phyloP scores from a whole-genome alignment of 2,888 invertebrate genomes.

The Sepioteuthis lessoniana region DNA sequence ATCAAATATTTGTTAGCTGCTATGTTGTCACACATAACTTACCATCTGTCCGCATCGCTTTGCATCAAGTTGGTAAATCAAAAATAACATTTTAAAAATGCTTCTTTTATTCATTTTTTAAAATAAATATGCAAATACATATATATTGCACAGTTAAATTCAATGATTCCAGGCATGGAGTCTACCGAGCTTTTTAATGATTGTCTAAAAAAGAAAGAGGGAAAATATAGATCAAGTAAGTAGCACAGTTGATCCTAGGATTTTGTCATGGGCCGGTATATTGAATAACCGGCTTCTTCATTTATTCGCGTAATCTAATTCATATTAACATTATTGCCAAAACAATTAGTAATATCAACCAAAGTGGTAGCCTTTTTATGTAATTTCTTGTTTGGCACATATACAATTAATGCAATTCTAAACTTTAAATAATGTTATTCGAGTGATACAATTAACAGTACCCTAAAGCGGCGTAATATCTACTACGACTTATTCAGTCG shows the following conservation, averaged over 20 bases:
- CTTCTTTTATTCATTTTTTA: no score
- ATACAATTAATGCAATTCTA: no score
- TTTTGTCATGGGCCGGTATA: not conserved
- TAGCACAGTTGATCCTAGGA: not conserved
- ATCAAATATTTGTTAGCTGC: not conserved
- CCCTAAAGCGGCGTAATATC: no score
- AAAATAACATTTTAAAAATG: not conserved
- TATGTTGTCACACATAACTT: not conserved
- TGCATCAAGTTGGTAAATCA: conserved; percentile 1
- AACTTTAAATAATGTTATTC: not conserved
- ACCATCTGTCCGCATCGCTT: not conserved
- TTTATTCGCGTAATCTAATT: not conserved
- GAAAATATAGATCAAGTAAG: not conserved
- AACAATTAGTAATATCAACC: not conserved
- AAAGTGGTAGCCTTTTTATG: not conserved
- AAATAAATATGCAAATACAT: no score
- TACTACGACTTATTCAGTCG: no score
- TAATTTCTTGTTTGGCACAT: not conserved
- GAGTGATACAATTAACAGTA: not conserved
- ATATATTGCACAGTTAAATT: no score
- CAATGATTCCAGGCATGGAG: no score
- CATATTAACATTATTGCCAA: not conserved
- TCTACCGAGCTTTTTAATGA: no score
- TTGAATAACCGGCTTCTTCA: not conserved
- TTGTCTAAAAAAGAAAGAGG: no score